A percentile compares a stretch with the other conserved stretches of the same genome.
Conservation (phyloP, 2,113 vertebrate genomes). For the Machaerirhynchus nigripectus region DNA sequence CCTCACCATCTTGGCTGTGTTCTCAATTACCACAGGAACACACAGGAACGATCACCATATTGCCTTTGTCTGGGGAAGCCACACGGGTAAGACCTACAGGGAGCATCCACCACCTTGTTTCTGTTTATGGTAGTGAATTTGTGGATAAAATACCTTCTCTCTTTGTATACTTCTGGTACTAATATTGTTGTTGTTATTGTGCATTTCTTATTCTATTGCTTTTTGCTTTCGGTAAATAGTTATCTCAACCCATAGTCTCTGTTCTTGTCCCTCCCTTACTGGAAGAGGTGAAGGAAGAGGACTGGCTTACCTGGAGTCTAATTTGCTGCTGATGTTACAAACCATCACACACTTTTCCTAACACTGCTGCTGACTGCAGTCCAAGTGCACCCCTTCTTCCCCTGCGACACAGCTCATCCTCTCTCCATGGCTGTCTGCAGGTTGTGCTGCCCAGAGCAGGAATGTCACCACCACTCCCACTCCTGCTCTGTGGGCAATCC, state of each 20-base stretch:
- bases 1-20: not conserved
- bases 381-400: not conserved
- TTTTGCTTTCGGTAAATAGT: not conserved
- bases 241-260: not conserved
- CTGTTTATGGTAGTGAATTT: not conserved
- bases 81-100: not conserved
- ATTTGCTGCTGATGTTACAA: not conserved
- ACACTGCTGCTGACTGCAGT: rapidly evolving
- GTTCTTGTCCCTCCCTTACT: not conserved
- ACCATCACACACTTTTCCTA: not conserved
- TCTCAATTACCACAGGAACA: not conserved
- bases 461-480: not conserved
- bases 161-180: too few species aligned
- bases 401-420: not conserved
- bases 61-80: not conserved
- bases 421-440: not conserved
- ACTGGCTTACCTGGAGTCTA: not conserved
- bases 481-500: not conserved
- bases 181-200: not conserved
- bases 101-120: not conserved
- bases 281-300: not conserved
- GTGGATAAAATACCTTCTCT: not conserved
- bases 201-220: not conserved
- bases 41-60: not conserved
- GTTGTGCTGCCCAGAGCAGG: not conserved